Conservation (phyloP, 1,140 invertebrate species). For the Calephelis virginiensis region DNA sequence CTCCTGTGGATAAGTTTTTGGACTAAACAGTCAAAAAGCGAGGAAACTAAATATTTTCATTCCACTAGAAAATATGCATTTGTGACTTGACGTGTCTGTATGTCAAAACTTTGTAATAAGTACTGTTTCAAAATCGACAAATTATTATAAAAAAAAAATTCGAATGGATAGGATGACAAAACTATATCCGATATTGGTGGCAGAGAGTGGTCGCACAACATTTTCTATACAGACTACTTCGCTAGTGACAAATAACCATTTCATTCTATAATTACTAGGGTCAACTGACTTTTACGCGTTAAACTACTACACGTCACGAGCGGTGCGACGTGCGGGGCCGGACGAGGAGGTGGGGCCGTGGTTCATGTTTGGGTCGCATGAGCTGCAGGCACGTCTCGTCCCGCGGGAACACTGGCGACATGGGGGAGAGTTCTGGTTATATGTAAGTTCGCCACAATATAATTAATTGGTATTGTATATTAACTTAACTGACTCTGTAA, state of each 20-base stretch:
- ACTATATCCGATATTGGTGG: background rate
- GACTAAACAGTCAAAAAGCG: too few species aligned
- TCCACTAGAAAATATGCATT: too few species aligned
- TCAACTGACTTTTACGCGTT: constrained; percentile 32
- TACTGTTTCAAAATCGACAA: too few species aligned
- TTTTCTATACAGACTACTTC: background rate
- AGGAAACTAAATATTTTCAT: too few species aligned
- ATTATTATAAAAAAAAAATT: too few species aligned
- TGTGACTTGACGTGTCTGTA: too few species aligned
- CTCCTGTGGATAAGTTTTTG: too few species aligned
- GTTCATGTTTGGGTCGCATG: background rate
- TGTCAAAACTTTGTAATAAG: too few species aligned
- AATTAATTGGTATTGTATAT: background rate
- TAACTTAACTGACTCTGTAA: too few species aligned
- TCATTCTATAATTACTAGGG: constrained; percentile 21
- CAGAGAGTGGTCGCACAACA: too few species aligned
- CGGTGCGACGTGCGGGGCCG: constrained; percentile 15
- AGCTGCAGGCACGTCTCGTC: background rate
- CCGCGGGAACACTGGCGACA: background rate
- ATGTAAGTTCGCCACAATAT: background rate
- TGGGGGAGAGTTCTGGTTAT: constrained; percentile 2
- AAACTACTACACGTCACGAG: constrained; percentile 31
- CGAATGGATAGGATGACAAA: too few species aligned
- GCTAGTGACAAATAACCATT: background rate
- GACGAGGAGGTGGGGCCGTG: constrained; percentile 18